Base-by-base conservation (phyloP, 2,113 vertebrate species). In the Carassius carassius region DNA sequence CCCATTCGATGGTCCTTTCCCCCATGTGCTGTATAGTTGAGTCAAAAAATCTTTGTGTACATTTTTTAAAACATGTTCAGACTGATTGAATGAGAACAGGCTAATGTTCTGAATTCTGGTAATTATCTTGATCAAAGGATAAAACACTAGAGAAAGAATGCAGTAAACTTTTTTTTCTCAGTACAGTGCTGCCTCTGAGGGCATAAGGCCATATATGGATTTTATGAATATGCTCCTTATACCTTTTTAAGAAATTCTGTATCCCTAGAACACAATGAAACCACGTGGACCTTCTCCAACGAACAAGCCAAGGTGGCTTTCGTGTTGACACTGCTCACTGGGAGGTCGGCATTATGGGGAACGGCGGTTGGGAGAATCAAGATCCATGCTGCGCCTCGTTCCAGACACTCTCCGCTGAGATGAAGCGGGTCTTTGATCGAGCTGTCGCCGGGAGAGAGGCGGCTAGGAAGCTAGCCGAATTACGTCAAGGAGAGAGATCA, bases 201-300 rank as follows among this genome's bases (percentile, higher is more conserved):
- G 13, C 77, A 62, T 78, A 23, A 19, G 14, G 60, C n/a, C 77
- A 62, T 79, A 25, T 29, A 47, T 17, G 78, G 58, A 23, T 65
- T 80, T 63, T 12, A 23, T 67, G 14, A 49, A 81, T 41, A 11
- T 44, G 6, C 77, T 58, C 4, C 21, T 77, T 37, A 58, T 56
- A 77, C 29, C 19, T 37, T 58, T 54, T 77, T 77, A 35, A 58
- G 51, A 56, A 21, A 77, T 2, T 51, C 49, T 29, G 7, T 35
- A 77, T 77, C 9, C 5, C 56, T 37, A 3, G 35, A 37, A 37
- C 35, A 37, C 37, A 60, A 60, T 3, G 8, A 60, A n/a, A 21
- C 21, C 35, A 37, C 19, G n/a, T n/a, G n/a, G n/a, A n/a, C n/a
- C n/a, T n/a, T n/a, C n/a, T n/a, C n/a, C n/a, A n/a, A 60, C 14